Base-by-base conservation (phyloP, 2,797 vertebrate species). In the Delichon dasypus region DNA sequence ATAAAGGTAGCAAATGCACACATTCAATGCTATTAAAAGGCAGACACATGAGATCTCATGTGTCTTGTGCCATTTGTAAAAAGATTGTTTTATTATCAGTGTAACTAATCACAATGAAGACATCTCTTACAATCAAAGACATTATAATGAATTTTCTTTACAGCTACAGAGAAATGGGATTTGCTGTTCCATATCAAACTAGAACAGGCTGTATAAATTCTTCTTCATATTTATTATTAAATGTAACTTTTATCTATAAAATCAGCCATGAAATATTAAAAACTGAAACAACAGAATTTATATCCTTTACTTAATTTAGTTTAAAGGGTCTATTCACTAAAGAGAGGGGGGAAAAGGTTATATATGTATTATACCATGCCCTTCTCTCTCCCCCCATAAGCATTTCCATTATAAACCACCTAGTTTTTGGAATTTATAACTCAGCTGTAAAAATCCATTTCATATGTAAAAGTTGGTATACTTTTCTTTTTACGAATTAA, bases 141-240 rank as follows among this genome's bases (percentile, higher is more conserved):
- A 97, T 98, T 97, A 97, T 96, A 98, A 98, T 98, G 98, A 98
- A 98, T 98, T 98, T 98, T 98, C 97, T 98, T 98, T 98, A 98
- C 97, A 98, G 95, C 98, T 98, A 96, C 90, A 97, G 96, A 98
- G 97, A 98, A 98, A 98, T 97, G 97, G 96, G 97, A 97, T 98
- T 97, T 98, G 97, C 97, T 98, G 94, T 97, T 98, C 97, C 96
- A 97, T 96, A 98, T 98, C 98, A 98, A 97, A 97, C 91, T 71
- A 96, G 94, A 98, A 97, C 93, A 97, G 97, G 97, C 95, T 96
- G 60, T 95, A 98, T 98, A 98, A 98, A 98, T 98, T 98, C 91
- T 97, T 97, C 96, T 97, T 96, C 90, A 94, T 98, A 98, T 98
- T 98, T 98, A 98, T 97, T 98, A 96, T 98, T 98, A 98, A 97